Evolutionary conservation across 30 jellyfish, hydroid and myxozoan species (phyloP), one percentile per base, ranked within the genome.

Genomic region (Mastigias papua): DNA sequence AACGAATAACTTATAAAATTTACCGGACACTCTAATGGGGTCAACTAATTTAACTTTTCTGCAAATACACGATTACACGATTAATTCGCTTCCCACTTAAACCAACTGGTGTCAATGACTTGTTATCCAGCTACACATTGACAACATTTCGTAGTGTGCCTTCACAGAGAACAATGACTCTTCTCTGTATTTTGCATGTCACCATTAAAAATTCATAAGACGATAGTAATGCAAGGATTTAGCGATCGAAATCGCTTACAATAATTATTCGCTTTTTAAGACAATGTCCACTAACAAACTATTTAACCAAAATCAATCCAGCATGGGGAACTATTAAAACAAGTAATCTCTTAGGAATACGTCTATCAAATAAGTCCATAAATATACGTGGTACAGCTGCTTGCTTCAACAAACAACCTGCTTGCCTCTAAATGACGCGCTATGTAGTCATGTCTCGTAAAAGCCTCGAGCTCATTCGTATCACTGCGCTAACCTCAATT

Each of bases 291-390:
- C 74, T 63, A 63, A 63, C 23, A 23, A 63, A 63, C 70, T 63
- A 63, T 63, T 63, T 63, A 63, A 23, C 46, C 42, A 63, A 63
- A 63, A 63, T n/a, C 74, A 63, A 63, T 63, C 74, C 74, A n/a
- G 74, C 74, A 63, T 63, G 74, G 74, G 20, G 22, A 63, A 27
- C 9, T 8, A 63, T n/a, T 26, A 63, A 63, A 63, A 63, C 74
- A 63, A 26, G 74, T 25, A 26, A 63, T 63, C 6, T 63, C 74
- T 63, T 20, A 15, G 26, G 46, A 63, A 63, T 63, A 63, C 74
- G 7, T 54, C 37, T 19, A 27, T 63, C 74, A 11, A 63, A 13
- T 27, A 42, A n/a, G 21, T 63, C 70, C 70, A 63, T 63, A 27
- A n/a, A 42, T 42, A 10, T 19, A 13, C 21, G 20, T 27, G 23